Evolutionary conservation across 2,888 invertebrate genomes (phyloP).

Genomic region (Sialis lutaria): DNA sequence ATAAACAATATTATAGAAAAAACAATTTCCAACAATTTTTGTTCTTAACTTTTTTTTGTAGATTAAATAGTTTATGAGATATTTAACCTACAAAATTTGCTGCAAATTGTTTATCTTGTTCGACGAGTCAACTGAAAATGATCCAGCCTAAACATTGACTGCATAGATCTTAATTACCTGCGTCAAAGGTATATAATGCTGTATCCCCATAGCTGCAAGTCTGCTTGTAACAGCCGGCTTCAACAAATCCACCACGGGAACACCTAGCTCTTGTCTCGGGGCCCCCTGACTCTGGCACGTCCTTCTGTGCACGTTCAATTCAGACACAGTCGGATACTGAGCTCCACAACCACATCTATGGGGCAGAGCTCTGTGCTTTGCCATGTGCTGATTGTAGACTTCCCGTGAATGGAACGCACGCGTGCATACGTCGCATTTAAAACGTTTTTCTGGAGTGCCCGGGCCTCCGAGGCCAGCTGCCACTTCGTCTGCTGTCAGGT

Average conservation of each 20-base stretch:
- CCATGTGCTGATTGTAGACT: conserved; percentile 21
- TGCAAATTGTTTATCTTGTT: too few relatives aligned
- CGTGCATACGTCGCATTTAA: conserved; percentile 27
- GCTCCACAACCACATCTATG: conserved; percentile 54
- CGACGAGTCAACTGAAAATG: too few relatives aligned
- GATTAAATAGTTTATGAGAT: too few relatives aligned
- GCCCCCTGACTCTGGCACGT: conserved; percentile 37
- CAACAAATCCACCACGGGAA: conserved; percentile 56
- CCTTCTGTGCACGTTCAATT: conserved; percentile 42
- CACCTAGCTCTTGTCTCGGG: conserved; percentile 38
- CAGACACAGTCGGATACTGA: conserved; percentile 45
- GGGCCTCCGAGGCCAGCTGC: conserved; percentile 23
- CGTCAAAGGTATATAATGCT: conserved; percentile 56
- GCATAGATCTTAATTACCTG: conserved; percentile 25
- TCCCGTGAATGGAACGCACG: conserved; percentile 22
- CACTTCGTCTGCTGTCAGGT: conserved; percentile 33
- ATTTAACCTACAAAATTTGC: too few relatives aligned
- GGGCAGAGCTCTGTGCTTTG: conserved; percentile 23
- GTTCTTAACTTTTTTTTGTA: too few relatives aligned
- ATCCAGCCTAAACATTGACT: too few relatives aligned
- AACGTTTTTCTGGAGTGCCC: conserved; percentile 28
- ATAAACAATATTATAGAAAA: too few relatives aligned
- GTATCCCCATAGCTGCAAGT: conserved; percentile 47
- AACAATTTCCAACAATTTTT: too few relatives aligned
- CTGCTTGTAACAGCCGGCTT: conserved; percentile 46